Conservation (phyloP, 2,113 vertebrate genomes). For the Piprites chloris region DNA sequence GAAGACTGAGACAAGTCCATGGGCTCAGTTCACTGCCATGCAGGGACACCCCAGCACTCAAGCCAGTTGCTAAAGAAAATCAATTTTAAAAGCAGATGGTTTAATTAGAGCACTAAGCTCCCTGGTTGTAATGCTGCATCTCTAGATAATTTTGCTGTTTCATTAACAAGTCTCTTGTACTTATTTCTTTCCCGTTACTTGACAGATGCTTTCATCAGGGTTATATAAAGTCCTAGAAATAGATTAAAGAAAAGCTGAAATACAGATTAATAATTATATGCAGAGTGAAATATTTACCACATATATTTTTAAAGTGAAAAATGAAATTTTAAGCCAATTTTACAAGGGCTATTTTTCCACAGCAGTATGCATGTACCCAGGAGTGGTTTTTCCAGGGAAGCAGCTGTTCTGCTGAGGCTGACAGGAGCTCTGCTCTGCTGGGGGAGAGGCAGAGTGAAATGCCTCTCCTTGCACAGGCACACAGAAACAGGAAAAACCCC, state of each 20-base stretch:
- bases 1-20: rapidly evolving
- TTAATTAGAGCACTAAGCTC: neutral
- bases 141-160: neutral
- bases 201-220: constrained; percentile 32
- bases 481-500: neutral
- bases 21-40: neutral
- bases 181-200: neutral
- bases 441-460: neutral
- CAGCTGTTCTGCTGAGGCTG: neutral
- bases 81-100: neutral
- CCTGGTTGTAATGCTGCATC: neutral
- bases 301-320: neutral
- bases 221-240: constrained; percentile 17
- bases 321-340: neutral
- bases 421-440: neutral
- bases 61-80: neutral
- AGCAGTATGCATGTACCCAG: neutral
- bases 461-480: neutral
- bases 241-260: neutral
- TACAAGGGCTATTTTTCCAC: neutral
- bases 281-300: neutral
- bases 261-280: neutral
- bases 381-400: neutral
- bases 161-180: neutral
- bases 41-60: rapidly evolving